Evolutionary conservation across 1,140 invertebrate genomes (phyloP), one percentile per base, ranked within the genome.

Genomic region (Adoxophyes honmai): DNA sequence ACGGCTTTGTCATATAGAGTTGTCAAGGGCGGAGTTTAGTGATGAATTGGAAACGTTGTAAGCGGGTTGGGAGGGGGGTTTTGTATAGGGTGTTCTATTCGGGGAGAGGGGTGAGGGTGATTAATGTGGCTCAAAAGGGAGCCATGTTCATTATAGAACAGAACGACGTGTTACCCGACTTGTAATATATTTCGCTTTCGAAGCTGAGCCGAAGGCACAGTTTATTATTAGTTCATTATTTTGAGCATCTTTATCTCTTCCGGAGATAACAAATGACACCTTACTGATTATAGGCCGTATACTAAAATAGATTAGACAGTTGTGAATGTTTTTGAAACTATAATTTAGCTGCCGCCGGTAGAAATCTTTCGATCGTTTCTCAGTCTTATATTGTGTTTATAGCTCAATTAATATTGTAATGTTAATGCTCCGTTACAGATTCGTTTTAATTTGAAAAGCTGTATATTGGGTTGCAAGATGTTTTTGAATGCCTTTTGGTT

Each of bases 11-110:
- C 83, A 74, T 90, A 90, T 90, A 89, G 86, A 90, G 87, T 88
- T 89, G 87, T 90, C 86, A 89, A 86, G 88, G 88, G 88, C 87
- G 88, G 88, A 75, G 87, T 82, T 64, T 85, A 68, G 82, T 90
- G 88, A 89, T 88, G 88, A 84, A 90, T 89, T 86, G 85, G 76
- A 77, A 79, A 81, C 81, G 78, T 81, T 77, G 69, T 73, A 60
- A 72, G 61, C 66, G 78, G 73, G 70, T 37, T 66, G 58, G 64
- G 59, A 69, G 73, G 70, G 73, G 72, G 58, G 51, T 70, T 81
- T 78, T 85, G 80, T 76, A 60, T 78, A 70, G 71, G 82, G 75
- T 62, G 63, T 63, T 59, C 39, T 59, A 57, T 55, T 55, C 9
- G 60, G 62, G 66, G 71, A 59, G 55, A 62, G 71, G 78, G 73